Conservation (phyloP, 2,888 invertebrate species). For the Epistrophe eligans region DNA sequence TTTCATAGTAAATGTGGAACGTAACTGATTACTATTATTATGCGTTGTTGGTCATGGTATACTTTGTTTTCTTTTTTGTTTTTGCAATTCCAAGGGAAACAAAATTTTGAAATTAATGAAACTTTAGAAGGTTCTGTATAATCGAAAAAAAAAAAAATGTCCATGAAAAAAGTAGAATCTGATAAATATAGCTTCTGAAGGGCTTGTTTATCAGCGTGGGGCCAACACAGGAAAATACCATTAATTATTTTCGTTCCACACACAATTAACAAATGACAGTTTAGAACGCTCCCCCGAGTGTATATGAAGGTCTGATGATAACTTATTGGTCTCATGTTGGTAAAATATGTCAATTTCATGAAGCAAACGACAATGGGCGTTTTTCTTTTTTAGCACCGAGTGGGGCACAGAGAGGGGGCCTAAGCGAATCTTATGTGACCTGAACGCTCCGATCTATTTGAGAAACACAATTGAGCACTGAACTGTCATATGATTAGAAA, state of each 20-base stretch:
- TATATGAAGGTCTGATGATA: too few relatives aligned
- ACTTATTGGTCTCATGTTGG: too few relatives aligned
- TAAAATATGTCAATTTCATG: too few relatives aligned
- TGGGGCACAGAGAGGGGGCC: too few relatives aligned
- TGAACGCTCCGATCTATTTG: too few relatives aligned
- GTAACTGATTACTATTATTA: conserved; percentile 33
- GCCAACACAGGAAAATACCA: not conserved
- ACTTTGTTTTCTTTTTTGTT: not conserved
- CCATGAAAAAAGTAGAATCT: not conserved
- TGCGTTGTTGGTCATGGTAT: not conserved
- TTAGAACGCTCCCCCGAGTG: not conserved
- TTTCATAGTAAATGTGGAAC: conserved; percentile 41
- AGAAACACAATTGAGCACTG: too few relatives aligned
- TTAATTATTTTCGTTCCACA: conserved; percentile 4
- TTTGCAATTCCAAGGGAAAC: conserved; percentile 31
- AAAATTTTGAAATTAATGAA: conserved; percentile 48
- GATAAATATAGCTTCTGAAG: conserved; percentile 46
- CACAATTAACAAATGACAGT: conserved; percentile 4
- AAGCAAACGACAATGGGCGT: too few relatives aligned
- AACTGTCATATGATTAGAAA: too few relatives aligned
- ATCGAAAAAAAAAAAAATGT: not conserved
- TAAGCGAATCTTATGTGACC: too few relatives aligned
- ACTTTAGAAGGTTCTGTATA: conserved; percentile 6
- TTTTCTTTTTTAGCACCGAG: too few relatives aligned
- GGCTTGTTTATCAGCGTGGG: conserved; percentile 29